Evolutionary conservation across 2,797 vertebrate genomes (phyloP), one percentile per base, ranked within the genome.

Genomic region (Tamandua tetradactyla): DNA sequence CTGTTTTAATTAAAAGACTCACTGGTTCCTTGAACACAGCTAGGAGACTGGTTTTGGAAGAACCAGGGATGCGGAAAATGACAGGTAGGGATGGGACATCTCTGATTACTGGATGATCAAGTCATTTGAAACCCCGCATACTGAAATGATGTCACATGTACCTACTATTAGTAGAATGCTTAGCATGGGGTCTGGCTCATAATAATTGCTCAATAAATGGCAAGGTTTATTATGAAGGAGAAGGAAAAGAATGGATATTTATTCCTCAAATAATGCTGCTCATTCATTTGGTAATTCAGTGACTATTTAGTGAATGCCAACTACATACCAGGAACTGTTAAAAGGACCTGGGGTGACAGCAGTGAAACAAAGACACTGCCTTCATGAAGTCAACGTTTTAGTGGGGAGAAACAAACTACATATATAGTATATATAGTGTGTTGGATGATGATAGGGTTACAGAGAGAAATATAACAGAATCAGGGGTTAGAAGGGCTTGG

Each of bases 1-100:
- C 98, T 98, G 90, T 97, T 98, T 98, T 98, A 98, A 98, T 98
- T 98, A 98, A 98, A 98, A 98, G 98, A 97, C 98, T 98, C 97
- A 96, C 97, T 98, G 97, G 96, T 98, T 98, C 97, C 96, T 97
- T 98, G 98, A 98, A 98, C 97, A 97, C 97, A 97, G 98, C 97
- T 96, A 92, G 97, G 96, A 95, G 76, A 81, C 87, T 91, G 96
- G 96, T 97, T 97, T 98, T 91, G 89, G 95, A 96, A 94, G 76
- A 94, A 75, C 32, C 49, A 85, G 47, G 66, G 95, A 92, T 95
- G 94, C 15, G 82, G 97, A 83, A 95, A 97, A 97, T 92, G 97
- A 95, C 94, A 96, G 95, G 94, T 57, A 68, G 85, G 0, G 13
- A 96, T 80, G 55, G 79, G 89, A 86, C 55, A 79, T 25, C 74